Conservation (phyloP, 2,888 invertebrate genomes). For the Chrysolina oricalcia region DNA sequence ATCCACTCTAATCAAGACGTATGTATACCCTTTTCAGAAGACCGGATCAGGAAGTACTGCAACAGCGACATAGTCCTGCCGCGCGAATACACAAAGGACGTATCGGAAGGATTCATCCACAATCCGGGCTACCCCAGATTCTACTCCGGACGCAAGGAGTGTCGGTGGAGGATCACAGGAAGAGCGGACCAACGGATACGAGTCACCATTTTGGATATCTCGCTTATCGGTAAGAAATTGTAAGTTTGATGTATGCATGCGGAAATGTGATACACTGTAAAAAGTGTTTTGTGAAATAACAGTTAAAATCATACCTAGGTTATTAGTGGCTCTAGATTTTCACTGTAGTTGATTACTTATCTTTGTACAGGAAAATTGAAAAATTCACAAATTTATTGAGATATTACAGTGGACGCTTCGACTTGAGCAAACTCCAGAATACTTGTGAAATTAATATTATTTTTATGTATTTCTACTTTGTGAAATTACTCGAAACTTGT, state of each 20-base stretch:
- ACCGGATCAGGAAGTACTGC: slow-evolving; percentile 72
- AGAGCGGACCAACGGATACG: slow-evolving; percentile 78
- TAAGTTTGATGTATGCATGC: neutral
- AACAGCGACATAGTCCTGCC: slow-evolving; percentile 71
- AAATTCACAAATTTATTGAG: too few relatives aligned
- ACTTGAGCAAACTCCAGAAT: too few relatives aligned
- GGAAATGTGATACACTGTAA: neutral
- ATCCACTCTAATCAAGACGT: neutral
- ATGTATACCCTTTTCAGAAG: slow-evolving; percentile 66
- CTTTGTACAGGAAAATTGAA: too few relatives aligned
- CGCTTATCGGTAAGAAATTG: slow-evolving; percentile 77
- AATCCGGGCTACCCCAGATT: slow-evolving; percentile 85
- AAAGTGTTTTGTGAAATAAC: too few relatives aligned
- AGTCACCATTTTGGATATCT: slow-evolving; percentile 80
- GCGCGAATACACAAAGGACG: slow-evolving; percentile 66
- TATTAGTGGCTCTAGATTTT: too few relatives aligned
- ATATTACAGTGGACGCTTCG: too few relatives aligned
- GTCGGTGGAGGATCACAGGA: slow-evolving; percentile 80
- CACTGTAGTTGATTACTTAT: too few relatives aligned
- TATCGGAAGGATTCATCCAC: slow-evolving; percentile 78
- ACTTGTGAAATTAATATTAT: too few relatives aligned
- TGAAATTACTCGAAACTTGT: too few relatives aligned
- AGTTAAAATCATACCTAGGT: too few relatives aligned
- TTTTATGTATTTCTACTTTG: too few relatives aligned
- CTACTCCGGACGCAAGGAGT: slow-evolving; percentile 79